Evolutionary conservation across 2,113 vertebrate genomes (phyloP).

Genomic region (Girardinichthys multiradiatus): DNA sequence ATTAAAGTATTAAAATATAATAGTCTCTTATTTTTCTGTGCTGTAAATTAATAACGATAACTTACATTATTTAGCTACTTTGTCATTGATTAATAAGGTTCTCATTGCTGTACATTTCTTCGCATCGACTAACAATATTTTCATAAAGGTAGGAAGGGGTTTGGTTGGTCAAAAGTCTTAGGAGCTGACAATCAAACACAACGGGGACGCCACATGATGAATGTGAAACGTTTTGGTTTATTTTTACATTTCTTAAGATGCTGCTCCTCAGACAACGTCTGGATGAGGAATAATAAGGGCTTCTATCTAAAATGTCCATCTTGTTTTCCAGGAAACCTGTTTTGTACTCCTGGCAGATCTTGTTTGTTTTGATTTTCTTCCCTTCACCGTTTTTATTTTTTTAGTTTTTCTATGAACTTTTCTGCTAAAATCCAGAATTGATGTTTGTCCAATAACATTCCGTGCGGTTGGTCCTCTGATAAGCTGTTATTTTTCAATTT

Average conservation of each 20-base stretch:
- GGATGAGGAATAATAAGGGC: slow-evolving; percentile 75
- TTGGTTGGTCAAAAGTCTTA: slow-evolving; percentile 39
- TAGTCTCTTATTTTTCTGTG: slow-evolving; percentile 59
- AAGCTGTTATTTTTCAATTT: slow-evolving; percentile 42
- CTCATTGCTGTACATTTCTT: slow-evolving; percentile 41
- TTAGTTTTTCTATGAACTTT: slow-evolving; percentile 11
- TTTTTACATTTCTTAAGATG: slow-evolving; percentile 67
- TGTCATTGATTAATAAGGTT: slow-evolving; percentile 24
- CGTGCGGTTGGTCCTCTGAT: slow-evolving; percentile 47
- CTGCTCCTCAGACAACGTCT: slow-evolving; percentile 68
- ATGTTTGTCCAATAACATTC: slow-evolving; percentile 63
- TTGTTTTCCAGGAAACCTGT: slow-evolving; percentile 34
- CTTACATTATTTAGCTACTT: neutral
- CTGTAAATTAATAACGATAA: slow-evolving; percentile 36
- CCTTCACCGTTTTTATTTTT: neutral
- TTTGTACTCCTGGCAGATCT: slow-evolving; percentile 16
- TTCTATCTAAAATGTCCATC: slow-evolving; percentile 48
- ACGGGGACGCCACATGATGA: slow-evolving; percentile 60
- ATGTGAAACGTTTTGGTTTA: slow-evolving; percentile 69
- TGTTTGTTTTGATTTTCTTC: slow-evolving; percentile 26
- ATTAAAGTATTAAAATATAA: slow-evolving; percentile 21
- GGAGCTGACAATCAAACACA: slow-evolving; percentile 76
- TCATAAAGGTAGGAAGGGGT: slow-evolving; percentile 32
- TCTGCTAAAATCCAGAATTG: slow-evolving; percentile 34
- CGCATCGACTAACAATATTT: slow-evolving; percentile 49